Conservation (phyloP, 2,797 vertebrate species). For the Moxostoma hubbsi region DNA sequence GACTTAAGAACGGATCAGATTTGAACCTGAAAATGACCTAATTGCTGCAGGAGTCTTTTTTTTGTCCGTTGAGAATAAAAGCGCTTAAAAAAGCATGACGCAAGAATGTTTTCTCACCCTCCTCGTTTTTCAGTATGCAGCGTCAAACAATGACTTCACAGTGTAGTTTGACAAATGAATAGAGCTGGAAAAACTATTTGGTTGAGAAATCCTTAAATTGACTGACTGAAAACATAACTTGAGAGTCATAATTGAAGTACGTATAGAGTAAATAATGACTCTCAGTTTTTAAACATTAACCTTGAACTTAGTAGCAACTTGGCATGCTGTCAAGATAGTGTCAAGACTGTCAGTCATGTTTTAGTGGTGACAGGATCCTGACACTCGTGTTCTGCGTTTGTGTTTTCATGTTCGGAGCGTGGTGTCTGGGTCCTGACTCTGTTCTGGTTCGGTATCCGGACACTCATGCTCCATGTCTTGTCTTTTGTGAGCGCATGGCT, state of each 20-base stretch:
- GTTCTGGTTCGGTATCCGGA: too few species aligned
- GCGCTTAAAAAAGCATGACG: conserved; percentile 7
- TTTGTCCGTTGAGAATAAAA: conserved; percentile 27
- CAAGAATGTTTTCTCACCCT: not conserved
- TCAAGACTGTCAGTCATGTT: too few species aligned
- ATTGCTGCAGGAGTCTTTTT: not conserved
- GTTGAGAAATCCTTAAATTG: not conserved
- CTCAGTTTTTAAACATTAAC: not conserved
- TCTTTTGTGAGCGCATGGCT: too few species aligned
- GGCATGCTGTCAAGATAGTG: too few species aligned
- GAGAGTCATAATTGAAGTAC: not conserved
- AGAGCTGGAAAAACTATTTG: conserved; percentile 4
- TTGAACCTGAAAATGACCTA: conserved; percentile 45
- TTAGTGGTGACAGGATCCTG: too few species aligned
- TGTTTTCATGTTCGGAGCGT: too few species aligned
- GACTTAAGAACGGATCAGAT: conserved; percentile 56
- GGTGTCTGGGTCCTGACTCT: too few species aligned
- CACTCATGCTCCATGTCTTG: too few species aligned
- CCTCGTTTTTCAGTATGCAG: not conserved
- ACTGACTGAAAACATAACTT: not conserved
- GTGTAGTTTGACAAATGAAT: not conserved
- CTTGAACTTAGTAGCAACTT: not conserved
- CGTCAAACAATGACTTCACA: conserved; percentile 19
- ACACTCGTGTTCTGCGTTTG: too few species aligned
- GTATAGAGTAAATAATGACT: not conserved